A percentile compares a stretch with the other conserved stretches of the same genome.
Evolutionary conservation across 2,797 vertebrate genomes (phyloP).

Genomic region (Gymnoscopelus microlampas): DNA sequence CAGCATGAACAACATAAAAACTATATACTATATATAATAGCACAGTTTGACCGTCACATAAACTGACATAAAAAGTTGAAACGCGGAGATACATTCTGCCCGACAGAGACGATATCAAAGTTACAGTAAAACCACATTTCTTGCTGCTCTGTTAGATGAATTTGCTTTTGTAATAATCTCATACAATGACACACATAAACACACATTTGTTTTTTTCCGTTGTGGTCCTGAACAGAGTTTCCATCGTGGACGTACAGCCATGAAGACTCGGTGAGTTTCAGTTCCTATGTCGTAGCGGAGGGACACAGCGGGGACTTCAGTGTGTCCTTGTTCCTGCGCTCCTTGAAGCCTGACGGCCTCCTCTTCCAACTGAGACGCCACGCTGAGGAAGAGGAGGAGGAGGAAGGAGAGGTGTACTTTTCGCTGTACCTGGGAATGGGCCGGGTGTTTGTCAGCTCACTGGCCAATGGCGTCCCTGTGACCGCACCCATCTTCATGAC

Average conservation of each 20-base stretch:
- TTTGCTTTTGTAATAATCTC: too few species aligned
- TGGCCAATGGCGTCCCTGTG: constrained; percentile 38
- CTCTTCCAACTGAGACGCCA: constrained; percentile 84
- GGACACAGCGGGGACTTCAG: constrained; percentile 78
- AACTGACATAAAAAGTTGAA: too few species aligned
- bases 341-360: constrained; percentile 83
- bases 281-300: constrained; percentile 79
- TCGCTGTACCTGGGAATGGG: constrained; percentile 84
- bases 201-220: too few species aligned
- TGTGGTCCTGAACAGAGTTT: constrained; percentile 77
- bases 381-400: neutral
- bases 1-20: too few species aligned
- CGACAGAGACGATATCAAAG: too few species aligned
- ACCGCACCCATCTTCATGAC: constrained; percentile 76
- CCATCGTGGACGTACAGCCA: constrained; percentile 88
- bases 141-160: too few species aligned
- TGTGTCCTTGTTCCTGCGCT: constrained; percentile 89
- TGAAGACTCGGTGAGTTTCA: constrained; percentile 83
- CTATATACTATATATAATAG: too few species aligned
- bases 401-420: constrained; percentile 71
- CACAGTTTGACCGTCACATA: too few species aligned
- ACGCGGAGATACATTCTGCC: too few species aligned
- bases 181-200: too few species aligned
- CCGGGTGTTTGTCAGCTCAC: constrained; percentile 70
- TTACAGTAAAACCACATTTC: too few species aligned